phyloP scores from a whole-genome alignment of 2,113 vertebrate genomes.

The Capricornis sumatraensis region DNA sequence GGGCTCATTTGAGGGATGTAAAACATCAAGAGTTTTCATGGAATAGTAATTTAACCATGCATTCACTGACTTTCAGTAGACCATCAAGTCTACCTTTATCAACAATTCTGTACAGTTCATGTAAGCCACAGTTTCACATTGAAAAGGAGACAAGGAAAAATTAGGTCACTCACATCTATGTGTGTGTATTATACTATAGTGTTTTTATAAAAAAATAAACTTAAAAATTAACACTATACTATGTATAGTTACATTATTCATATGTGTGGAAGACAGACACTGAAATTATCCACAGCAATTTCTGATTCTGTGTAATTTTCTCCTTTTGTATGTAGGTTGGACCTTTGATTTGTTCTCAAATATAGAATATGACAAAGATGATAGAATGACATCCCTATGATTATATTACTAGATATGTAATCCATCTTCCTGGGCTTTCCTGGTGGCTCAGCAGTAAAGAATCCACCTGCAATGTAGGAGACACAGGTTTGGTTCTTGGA shows the following conservation, averaged over 20 bases:
- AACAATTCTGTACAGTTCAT: not conserved
- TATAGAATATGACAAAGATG: not conserved
- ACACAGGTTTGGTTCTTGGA: not conserved
- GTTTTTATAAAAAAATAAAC: not conserved
- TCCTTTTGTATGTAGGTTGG: too few species aligned
- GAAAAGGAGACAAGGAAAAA: not conserved
- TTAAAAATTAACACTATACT: not conserved
- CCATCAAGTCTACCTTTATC: not conserved
- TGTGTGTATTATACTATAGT: not conserved
- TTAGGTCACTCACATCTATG: accelerated
- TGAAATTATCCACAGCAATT: not conserved
- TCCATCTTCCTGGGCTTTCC: not conserved
- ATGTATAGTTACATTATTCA: not conserved
- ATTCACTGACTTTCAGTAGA: not conserved
- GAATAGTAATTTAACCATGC: not conserved
- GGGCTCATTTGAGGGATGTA: not conserved
- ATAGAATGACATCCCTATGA: not conserved
- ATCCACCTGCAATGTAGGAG: not conserved
- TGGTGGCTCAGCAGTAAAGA: not conserved
- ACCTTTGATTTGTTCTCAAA: not conserved
- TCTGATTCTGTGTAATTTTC: not conserved
- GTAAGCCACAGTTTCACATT: not conserved
- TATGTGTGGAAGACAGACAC: not conserved
- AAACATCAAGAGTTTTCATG: not conserved
- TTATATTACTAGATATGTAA: not conserved